Evolutionary conservation across 1,140 invertebrate genomes (phyloP).

Genomic region (Drosophila kurseongensis): DNA sequence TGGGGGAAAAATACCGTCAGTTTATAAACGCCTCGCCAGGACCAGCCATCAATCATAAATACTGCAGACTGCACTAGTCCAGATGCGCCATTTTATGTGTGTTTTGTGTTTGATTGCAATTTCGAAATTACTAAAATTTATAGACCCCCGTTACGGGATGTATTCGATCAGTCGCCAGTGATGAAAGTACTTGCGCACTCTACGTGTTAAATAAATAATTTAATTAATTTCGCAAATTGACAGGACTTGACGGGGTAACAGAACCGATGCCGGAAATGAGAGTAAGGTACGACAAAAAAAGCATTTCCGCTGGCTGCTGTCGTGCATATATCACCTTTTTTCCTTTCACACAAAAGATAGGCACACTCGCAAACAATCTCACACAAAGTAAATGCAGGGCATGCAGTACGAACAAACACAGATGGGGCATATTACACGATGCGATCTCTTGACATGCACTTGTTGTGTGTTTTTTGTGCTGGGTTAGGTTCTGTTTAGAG

Average conservation of each 20-base stretch:
- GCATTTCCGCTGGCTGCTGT: slow-evolving; percentile 30
- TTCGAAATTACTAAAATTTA: slow-evolving; percentile 53
- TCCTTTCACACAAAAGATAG: slow-evolving; percentile 7
- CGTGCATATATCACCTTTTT: slow-evolving; percentile 13
- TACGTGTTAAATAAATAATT: slow-evolving; percentile 76
- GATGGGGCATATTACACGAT: slow-evolving; percentile 16
- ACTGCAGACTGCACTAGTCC: slow-evolving; percentile 30
- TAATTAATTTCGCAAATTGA: slow-evolving; percentile 79
- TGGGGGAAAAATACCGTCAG: slow-evolving; percentile 47
- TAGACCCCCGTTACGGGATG: background rate
- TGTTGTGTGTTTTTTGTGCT: slow-evolving; percentile 28
- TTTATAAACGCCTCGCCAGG: slow-evolving; percentile 58
- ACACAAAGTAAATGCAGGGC: slow-evolving; percentile 13
- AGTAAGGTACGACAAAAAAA: slow-evolving; percentile 18
- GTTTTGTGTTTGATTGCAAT: slow-evolving; percentile 25
- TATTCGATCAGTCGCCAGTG: background rate
- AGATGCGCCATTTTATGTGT: slow-evolving; percentile 29
- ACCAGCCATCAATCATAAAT: slow-evolving; percentile 63
- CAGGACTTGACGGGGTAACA: slow-evolving; percentile 52
- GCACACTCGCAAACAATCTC: slow-evolving; percentile 2
- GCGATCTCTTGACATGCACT: slow-evolving; percentile 45
- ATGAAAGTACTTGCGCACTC: slow-evolving; percentile 7
- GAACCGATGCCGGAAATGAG: slow-evolving; percentile 38
- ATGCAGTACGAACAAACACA: slow-evolving; percentile 34
- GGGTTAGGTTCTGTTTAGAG: slow-evolving; percentile 51